Conservation (phyloP, 2,888 invertebrate genomes). For the Taenaris catops region DNA sequence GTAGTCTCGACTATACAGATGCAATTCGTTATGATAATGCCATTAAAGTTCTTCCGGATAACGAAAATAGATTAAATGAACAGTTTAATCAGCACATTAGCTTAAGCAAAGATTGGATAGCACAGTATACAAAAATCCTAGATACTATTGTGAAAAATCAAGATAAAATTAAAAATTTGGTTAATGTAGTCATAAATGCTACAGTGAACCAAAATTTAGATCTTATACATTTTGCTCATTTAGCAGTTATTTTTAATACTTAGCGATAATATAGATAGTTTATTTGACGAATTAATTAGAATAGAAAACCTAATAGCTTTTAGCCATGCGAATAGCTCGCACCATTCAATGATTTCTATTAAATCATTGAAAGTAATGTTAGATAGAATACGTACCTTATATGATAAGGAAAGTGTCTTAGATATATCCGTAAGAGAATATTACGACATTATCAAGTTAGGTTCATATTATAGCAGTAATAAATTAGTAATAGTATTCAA, state of each 20-base stretch:
- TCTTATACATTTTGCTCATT: not conserved
- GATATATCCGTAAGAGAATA: not conserved
- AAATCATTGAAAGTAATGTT: too few relatives aligned
- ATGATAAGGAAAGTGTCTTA: not conserved
- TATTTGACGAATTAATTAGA: too few relatives aligned
- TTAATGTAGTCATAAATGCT: not conserved
- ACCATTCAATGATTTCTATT: too few relatives aligned
- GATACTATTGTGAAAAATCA: not conserved
- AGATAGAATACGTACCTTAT: not conserved
- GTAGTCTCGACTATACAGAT: slow-evolving; percentile 13
- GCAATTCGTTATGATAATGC: slow-evolving; percentile 9
- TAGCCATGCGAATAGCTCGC: too few relatives aligned
- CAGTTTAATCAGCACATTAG: slow-evolving; percentile 1
- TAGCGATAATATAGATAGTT: not conserved
- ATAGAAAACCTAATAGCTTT: too few relatives aligned
- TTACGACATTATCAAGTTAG: not conserved
- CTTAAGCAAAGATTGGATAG: not conserved
- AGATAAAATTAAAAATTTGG: not conserved
- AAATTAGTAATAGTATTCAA: not conserved
- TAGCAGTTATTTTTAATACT: not conserved
- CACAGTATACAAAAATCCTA: not conserved
- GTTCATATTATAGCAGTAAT: not conserved
- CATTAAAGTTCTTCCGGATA: slow-evolving; percentile 3
- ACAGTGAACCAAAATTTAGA: too few relatives aligned
- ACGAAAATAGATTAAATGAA: not conserved